Evolutionary conservation across 2,113 vertebrate species (phyloP), one percentile per base, ranked within the genome.

Genomic region (Cyanocitta stelleri): DNA sequence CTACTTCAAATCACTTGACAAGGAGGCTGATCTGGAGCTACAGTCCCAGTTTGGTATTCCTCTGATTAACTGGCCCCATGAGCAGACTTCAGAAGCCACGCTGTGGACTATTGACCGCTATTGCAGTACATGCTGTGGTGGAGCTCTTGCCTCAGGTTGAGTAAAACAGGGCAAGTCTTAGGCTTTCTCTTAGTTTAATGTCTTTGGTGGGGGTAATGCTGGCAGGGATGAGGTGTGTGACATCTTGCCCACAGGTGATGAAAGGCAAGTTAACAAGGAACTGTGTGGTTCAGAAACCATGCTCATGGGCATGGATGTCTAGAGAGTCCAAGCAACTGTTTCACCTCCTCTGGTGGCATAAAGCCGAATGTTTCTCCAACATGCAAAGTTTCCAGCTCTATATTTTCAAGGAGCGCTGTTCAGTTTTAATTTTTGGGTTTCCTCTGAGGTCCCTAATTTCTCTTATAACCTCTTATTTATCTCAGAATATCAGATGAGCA

Each of bases 71-170:
- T n/a, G 37, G 14, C 14, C 9, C 7, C 17, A 5, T 1, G 23
- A 71, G 8, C 64, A 59, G 44, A 16, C 33, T 8, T 68, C 0
- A 51, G 24, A n/a, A 52, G 16, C 39, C 4, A 4, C 0, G 0
- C n/a, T 73, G 30, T 16, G n/a, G 32, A 27, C 52, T 41, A 2
- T 3, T 69, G 73, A 16, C 16, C 0, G 1, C 14, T 32, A 1
- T 24, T 4, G 3, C 19, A 56, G 56, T 11, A 30, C 9, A 0
- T 2, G 43, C 2, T 16, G 20, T 26, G n/a, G 29, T 56, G 23
- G 17, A 56, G 52, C 21, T 77, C 19, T 19, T 46, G 41, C 37
- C 46, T 67, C 23, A 35, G 18, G 13, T 13, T 33, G 48, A 54
- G 20, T 4, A 21, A 41, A 43, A n/a, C 16, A 8, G 48, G 16